Conservation (phyloP, 1,140 invertebrate genomes). For the Trichogramma pretiosum region DNA sequence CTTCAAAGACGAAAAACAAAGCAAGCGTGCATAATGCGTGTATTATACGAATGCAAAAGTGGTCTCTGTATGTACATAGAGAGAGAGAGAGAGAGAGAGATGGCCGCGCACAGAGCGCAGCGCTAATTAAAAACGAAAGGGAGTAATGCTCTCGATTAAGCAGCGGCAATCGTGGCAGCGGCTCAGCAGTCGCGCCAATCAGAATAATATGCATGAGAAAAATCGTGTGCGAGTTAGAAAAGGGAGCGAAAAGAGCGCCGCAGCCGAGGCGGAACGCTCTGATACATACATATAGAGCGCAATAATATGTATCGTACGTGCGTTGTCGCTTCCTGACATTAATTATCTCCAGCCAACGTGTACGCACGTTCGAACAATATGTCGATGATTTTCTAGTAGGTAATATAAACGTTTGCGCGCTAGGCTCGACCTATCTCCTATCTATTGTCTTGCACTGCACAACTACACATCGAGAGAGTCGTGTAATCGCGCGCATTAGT, state of each 20-base stretch:
- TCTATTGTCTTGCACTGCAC: too few species aligned
- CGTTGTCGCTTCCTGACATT: slow-evolving; percentile 29
- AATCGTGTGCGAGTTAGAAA: too few species aligned
- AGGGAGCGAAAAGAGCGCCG: slow-evolving; percentile 12
- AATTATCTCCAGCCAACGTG: slow-evolving; percentile 26
- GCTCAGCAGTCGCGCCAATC: too few species aligned
- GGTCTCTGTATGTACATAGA: too few species aligned
- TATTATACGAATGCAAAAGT: too few species aligned
- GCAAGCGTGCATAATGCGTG: too few species aligned
- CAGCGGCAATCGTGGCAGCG: slow-evolving; percentile 1
- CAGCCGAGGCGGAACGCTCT: slow-evolving; percentile 10
- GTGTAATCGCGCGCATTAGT: slow-evolving; percentile 42
- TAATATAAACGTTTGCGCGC: slow-evolving; percentile 4
- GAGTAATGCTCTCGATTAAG: slow-evolving; percentile 8
- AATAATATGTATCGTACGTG: too few species aligned
- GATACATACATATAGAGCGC: too few species aligned
- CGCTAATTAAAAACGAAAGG: too few species aligned
- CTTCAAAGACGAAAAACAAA: too few species aligned
- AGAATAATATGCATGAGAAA: too few species aligned
- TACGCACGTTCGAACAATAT: slow-evolving; percentile 32
- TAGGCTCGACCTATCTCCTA: slow-evolving; percentile 12
- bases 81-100: slow-evolving; percentile 19
- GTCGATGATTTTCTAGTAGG: slow-evolving; percentile 36
- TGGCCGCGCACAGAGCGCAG: slow-evolving; percentile 19
- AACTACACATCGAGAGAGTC: too few species aligned